phyloP scores from a whole-genome alignment of 2,113 vertebrate genomes.

The Tetrao urogallus region DNA sequence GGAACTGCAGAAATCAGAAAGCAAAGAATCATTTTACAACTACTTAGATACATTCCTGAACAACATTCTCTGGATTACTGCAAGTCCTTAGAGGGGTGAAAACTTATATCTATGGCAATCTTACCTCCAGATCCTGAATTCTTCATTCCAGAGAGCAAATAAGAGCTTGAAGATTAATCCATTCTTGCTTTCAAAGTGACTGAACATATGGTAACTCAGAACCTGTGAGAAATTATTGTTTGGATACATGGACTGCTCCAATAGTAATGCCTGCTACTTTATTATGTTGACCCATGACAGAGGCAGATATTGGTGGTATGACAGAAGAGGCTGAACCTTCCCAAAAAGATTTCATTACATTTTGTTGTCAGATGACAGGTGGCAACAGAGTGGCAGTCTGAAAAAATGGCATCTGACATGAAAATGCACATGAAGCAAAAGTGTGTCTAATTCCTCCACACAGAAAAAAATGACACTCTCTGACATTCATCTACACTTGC shows the following conservation, averaged over 20 bases:
- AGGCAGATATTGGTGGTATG: too few relatives aligned
- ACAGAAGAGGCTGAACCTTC: too few relatives aligned
- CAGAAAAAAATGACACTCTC: too few relatives aligned
- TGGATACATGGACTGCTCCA: neutral
- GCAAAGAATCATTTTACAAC: neutral
- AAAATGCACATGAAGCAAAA: too few relatives aligned
- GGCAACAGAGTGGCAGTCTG: too few relatives aligned
- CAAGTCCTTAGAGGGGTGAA: neutral
- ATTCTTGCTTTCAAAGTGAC: neutral
- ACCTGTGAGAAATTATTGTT: neutral
- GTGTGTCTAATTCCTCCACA: too few relatives aligned
- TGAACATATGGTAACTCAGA: neutral
- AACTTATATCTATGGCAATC: neutral
- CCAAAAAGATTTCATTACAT: too few relatives aligned
- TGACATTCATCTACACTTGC: too few relatives aligned
- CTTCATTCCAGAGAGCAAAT: neutral
- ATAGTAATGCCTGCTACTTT: too few relatives aligned
- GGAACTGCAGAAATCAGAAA: neutral
- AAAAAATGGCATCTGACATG: too few relatives aligned
- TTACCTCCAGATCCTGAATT: neutral
- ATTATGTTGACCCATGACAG: too few relatives aligned
- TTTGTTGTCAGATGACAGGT: too few relatives aligned
- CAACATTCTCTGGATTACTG: neutral
- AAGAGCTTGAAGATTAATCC: neutral
- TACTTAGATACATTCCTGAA: neutral